A percentile compares a stretch with the other conserved stretches of the same genome.
Evolutionary conservation across 2,113 vertebrate species (phyloP).

Genomic region (Anoura caudifer): DNA sequence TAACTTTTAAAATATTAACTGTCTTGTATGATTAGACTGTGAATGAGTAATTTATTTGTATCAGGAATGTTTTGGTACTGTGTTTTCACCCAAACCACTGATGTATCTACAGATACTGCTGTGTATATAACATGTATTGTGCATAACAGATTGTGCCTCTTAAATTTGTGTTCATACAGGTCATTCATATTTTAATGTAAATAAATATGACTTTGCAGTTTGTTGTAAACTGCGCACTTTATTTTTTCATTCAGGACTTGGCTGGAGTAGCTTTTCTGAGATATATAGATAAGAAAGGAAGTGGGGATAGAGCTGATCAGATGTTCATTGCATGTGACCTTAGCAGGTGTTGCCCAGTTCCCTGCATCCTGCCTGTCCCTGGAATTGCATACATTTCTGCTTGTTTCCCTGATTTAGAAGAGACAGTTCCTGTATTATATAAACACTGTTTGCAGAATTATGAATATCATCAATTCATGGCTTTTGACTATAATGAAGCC

Average conservation of each 20-base stretch:
- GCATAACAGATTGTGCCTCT: slow-evolving; percentile 59
- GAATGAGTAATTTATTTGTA: slow-evolving; percentile 76
- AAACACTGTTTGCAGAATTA: not conserved
- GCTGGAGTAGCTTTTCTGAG: not conserved
- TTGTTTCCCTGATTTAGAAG: not conserved
- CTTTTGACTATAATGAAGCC: not conserved
- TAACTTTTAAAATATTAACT: slow-evolving; percentile 41
- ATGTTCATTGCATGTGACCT: not conserved
- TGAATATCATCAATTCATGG: not conserved
- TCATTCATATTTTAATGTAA: slow-evolving; percentile 59
- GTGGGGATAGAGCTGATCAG: not conserved
- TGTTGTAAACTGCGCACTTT: slow-evolving; percentile 45
- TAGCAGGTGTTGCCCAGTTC: not conserved
- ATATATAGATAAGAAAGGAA: not conserved
- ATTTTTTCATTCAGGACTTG: not conserved
- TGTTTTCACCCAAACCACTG: slow-evolving; percentile 61
- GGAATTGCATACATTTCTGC: not conserved
- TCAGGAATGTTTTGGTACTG: slow-evolving; percentile 61
- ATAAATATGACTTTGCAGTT: slow-evolving; percentile 61
- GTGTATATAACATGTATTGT: slow-evolving; percentile 39
- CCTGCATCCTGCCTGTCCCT: not conserved
- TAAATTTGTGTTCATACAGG: slow-evolving; percentile 37
- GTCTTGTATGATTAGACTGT: slow-evolving; percentile 46
- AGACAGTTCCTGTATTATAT: not conserved
- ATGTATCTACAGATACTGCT: slow-evolving; percentile 35